phyloP scores from a whole-genome alignment of 2,797 vertebrate genomes.

The Pipistrellus kuhlii region DNA sequence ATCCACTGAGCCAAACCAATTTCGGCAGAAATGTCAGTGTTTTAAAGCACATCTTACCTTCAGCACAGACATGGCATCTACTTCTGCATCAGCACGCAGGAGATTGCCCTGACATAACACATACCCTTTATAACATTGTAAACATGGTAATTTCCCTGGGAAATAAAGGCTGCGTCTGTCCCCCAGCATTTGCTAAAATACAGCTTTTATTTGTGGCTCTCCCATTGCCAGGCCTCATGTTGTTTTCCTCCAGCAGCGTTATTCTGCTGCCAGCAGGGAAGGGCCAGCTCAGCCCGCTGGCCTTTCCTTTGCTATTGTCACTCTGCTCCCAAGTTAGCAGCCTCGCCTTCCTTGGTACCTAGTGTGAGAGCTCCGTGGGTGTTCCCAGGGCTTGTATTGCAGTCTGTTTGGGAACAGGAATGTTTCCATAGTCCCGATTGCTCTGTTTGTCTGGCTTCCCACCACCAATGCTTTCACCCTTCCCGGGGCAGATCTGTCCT shows the following conservation, averaged over 20 bases:
- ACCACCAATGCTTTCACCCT: conserved; percentile 78
- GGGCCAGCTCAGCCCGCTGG: not conserved
- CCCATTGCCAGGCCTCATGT: not conserved
- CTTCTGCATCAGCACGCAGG: too few relatives aligned
- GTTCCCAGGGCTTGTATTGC: conserved; percentile 42
- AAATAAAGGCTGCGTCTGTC: conserved; percentile 3
- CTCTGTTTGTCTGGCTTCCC: conserved; percentile 72
- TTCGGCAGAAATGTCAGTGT: not conserved
- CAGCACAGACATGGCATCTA: not conserved
- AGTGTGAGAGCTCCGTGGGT: conserved; percentile 22
- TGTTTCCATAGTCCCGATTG: conserved; percentile 79
- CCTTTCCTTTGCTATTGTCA: conserved; percentile 34
- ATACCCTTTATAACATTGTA: not conserved
- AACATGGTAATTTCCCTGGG: not conserved
- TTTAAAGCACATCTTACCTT: not conserved
- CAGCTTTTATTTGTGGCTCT: conserved; percentile 47
- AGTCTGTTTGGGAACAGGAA: conserved; percentile 57
- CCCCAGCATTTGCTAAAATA: not conserved
- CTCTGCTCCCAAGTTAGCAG: conserved; percentile 42
- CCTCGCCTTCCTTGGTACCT: not conserved
- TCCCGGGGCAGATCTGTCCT: conserved; percentile 80
- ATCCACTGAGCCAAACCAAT: too few relatives aligned
- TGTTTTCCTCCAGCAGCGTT: not conserved
- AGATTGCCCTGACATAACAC: not conserved
- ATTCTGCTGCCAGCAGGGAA: conserved; percentile 57